Percentiles rank a stretch among this genome's conserved stretches.
These are phyloP conservation scores for Ectropis crepuscularia DNA, from an alignment of 2,888 invertebrate species.

Conservation along the genomic window DNA sequence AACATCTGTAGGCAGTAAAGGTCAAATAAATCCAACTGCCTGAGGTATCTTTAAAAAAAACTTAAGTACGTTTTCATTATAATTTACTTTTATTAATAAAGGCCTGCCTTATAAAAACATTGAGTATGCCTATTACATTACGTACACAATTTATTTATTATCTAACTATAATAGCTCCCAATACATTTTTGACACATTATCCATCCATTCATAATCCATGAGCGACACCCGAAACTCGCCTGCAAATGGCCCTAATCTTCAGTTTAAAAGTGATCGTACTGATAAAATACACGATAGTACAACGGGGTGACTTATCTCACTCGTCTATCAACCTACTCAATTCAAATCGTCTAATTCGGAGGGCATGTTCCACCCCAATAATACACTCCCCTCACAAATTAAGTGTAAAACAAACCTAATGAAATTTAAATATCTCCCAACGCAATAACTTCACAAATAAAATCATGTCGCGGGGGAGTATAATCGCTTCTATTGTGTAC, in stretches of 20 bases:
- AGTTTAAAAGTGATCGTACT: constrained; percentile 64
- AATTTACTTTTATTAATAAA: no score
- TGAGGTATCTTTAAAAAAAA: no score
- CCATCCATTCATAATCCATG: constrained; percentile 25
- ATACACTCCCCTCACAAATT: constrained; percentile 81
- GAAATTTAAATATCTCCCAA: constrained; percentile 84
- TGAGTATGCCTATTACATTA: constrained; percentile 28
- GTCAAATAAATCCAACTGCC: no score
- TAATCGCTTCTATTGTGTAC: constrained; percentile 81
- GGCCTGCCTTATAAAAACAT: constrained; percentile 4
- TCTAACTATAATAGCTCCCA: constrained; percentile 1
- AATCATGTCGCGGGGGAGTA: constrained; percentile 80
- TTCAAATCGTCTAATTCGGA: constrained; percentile 76
- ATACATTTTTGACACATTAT: constrained; percentile 18
- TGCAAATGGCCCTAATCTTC: constrained; percentile 61
- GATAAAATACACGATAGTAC: constrained; percentile 55
- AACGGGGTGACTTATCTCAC: constrained; percentile 72
- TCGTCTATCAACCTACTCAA: constrained; percentile 72
- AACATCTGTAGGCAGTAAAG: no score
- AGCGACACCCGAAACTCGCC: constrained; percentile 41
- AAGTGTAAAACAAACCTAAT: constrained; percentile 86
- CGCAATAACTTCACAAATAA: constrained; percentile 84
- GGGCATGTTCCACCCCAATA: constrained; percentile 76
- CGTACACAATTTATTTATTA: neutral
- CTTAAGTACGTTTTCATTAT: no score